Base-by-base conservation (phyloP, 2,888 invertebrate species). In the Leucophenga montana region DNA sequence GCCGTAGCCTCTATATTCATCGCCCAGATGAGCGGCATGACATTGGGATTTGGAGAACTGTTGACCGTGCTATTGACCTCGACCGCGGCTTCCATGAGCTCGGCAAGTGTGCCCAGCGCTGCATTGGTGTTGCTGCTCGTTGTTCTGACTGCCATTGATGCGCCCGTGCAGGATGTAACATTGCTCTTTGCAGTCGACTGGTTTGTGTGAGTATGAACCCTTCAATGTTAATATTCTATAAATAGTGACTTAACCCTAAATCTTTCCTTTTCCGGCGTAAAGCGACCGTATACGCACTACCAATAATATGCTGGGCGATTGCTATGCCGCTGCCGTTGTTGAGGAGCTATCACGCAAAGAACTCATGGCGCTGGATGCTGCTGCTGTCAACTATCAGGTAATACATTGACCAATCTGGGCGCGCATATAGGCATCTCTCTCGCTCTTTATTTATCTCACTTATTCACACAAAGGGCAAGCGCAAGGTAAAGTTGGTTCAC, bases 231-330 rank as follows among this genome's bases (percentile, higher is more conserved):
- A n/a, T 13, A 16, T 22, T 20, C 44, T 16, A 2, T 39, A 53
- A 54, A 1, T 46, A 68, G 46, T 56, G 18, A 62, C 9, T 64
- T 44, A 14, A n/a, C 13, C 27, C 3, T 3, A 27, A 27, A 27
- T 27, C 27, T 27, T 27, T 27, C 4, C 78, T n/a, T n/a, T n/a
- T n/a, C n/a, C n/a, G n/a, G n/a, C 46, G 14, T 89, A 0, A 88
- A 96, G 95, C 46, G 96, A 96, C 87, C 92, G 96, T 39, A 93
- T 95, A 82, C 91, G 96, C 69, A 96, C 96, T 0, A 95, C 95
- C 0, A 96, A 96, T 87, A 96, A 96, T 86, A 94, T 96, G 92
- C 88, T 96, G 68, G 96, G 95, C 0, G 96, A 96, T 85, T 95
- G 95, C 86, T 96, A 96, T 86, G 93, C 95, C 1, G 95, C 95